A percentile compares a stretch with the other conserved stretches of the same genome.
These are phyloP conservation scores for Lordiphosa andalusiaca DNA, from an alignment of 2,888 invertebrate species.

Conservation along the genomic window DNA sequence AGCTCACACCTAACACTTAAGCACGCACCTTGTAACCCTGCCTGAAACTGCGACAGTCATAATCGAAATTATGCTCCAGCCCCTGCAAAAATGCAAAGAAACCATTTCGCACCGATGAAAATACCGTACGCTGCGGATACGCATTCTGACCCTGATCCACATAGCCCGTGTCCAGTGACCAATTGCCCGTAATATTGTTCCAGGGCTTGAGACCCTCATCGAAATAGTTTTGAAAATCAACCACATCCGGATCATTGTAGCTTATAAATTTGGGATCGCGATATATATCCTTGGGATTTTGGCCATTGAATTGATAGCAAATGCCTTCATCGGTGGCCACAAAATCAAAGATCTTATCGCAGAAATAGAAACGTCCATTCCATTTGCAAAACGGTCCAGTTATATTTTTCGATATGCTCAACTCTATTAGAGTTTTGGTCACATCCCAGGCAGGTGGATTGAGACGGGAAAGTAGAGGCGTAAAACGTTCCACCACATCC, in stretches of 20 bases:
- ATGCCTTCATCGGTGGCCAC: constrained; percentile 79
- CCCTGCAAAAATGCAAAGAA: constrained; percentile 84
- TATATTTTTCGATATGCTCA: constrained; percentile 73
- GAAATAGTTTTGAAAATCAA: constrained; percentile 70
- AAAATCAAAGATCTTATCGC: constrained; percentile 71
- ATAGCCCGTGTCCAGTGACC: constrained; percentile 85
- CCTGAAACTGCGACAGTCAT: constrained; percentile 86
- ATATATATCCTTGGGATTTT: constrained; percentile 73
- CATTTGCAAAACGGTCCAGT: constrained; percentile 78
- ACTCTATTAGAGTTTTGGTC: constrained; percentile 63
- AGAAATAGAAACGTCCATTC: constrained; percentile 78
- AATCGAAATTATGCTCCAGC: constrained; percentile 84
- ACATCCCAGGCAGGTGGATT: constrained; percentile 40
- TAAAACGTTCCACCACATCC: constrained; percentile 66
- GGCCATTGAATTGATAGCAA: constrained; percentile 79
- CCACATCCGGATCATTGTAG: constrained; percentile 63
- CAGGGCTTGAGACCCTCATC: constrained; percentile 43
- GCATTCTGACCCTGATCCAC: constrained; percentile 82
- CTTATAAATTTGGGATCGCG: constrained; percentile 68
- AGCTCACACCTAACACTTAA: constrained; percentile 2
- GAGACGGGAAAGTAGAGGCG: constrained; percentile 40
- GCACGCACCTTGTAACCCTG: constrained; percentile 85
- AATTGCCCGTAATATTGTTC: constrained; percentile 76
- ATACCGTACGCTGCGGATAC: constrained; percentile 85
- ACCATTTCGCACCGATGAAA: constrained; percentile 85